These are phyloP conservation scores for Charadrius vociferus DNA, from an alignment of 2,113 vertebrate genomes.

Conservation along the genomic window DNA sequence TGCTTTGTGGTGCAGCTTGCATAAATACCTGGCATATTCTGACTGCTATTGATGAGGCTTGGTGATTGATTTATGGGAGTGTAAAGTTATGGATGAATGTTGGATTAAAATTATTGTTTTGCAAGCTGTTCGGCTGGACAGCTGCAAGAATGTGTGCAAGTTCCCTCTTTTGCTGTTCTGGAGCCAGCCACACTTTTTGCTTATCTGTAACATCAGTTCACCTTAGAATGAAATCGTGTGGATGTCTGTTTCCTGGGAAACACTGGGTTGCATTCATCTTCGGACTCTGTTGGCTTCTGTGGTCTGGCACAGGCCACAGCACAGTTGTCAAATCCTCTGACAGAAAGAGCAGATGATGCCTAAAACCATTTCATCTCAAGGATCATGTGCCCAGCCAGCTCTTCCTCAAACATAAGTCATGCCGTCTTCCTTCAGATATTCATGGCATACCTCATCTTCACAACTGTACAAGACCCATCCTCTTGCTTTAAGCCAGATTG, in stretches of 20 bases:
- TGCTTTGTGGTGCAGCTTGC: constrained; percentile 36
- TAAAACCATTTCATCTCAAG: not conserved
- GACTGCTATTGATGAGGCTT: not conserved
- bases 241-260: not conserved
- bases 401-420: not conserved
- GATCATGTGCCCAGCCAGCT: not conserved
- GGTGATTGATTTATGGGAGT: not conserved
- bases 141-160: not conserved
- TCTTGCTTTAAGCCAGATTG: not conserved
- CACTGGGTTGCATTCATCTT: not conserved
- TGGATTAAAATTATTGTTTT: not conserved
- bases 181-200: not conserved
- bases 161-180: not conserved
- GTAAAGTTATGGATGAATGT: not conserved
- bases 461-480: not conserved
- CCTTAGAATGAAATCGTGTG: not conserved
- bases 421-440: not conserved
- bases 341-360: not conserved
- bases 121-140: constrained; percentile 7
- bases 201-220: not conserved
- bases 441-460: not conserved
- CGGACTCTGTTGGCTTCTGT: not conserved
- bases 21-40: not conserved
- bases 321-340: not conserved
- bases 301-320: not conserved